These are phyloP conservation scores for Lysandra coridon DNA, from an alignment of 2,888 invertebrate genomes.

Conservation along the genomic window DNA sequence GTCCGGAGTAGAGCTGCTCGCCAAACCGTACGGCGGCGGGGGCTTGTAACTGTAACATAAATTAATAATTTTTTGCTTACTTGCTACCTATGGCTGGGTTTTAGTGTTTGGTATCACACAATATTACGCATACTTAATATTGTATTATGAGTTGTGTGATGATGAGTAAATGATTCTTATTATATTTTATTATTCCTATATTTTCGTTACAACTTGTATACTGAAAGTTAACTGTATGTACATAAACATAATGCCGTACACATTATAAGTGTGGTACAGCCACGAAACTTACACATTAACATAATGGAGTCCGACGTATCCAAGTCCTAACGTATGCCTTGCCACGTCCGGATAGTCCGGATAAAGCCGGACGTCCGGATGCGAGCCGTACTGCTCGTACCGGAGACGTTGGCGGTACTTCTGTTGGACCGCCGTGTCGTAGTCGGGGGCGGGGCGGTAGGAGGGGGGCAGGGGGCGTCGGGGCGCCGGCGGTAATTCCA, in stretches of 20 bases:
- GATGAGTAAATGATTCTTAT: too few relatives aligned
- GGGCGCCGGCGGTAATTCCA: constrained; percentile 74
- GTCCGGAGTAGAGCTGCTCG: constrained; percentile 84
- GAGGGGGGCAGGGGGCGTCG: constrained; percentile 84
- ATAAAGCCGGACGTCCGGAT: constrained; percentile 84
- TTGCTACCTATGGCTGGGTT: too few relatives aligned
- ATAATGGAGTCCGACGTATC: constrained; percentile 74
- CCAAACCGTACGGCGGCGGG: constrained; percentile 88
- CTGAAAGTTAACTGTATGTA: too few relatives aligned
- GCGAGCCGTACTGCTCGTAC: constrained; percentile 82
- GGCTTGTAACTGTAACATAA: constrained; percentile 79
- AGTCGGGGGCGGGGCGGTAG: constrained; percentile 95
- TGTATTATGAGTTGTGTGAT: too few relatives aligned
- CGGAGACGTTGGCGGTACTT: constrained; percentile 84
- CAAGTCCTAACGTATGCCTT: constrained; percentile 67
- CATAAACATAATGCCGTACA: too few relatives aligned
- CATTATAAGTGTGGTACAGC: too few relatives aligned
- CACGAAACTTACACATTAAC: constrained; percentile 77
- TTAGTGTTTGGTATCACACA: too few relatives aligned
- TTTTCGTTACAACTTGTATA: too few relatives aligned
- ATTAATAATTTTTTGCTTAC: neutral
- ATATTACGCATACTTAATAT: too few relatives aligned
- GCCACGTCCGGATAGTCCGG: constrained; percentile 85
- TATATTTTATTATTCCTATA: too few relatives aligned
- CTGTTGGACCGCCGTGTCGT: constrained; percentile 94